Conservation (phyloP, 2,797 vertebrate genomes). For the Forpus xanthops region DNA sequence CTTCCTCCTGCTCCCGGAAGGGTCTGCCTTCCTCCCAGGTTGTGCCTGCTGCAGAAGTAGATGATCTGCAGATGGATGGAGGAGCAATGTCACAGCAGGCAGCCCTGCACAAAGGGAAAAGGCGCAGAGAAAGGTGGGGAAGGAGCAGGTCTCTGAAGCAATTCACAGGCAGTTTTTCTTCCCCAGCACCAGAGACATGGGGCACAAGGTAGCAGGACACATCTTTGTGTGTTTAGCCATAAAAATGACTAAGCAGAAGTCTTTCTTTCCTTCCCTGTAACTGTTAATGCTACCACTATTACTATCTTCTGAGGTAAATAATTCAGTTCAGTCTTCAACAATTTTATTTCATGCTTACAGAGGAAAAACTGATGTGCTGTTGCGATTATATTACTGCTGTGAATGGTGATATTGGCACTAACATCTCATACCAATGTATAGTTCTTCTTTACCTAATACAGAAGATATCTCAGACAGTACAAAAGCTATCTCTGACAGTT, state of each 20-base stretch:
- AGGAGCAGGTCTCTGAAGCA: background rate
- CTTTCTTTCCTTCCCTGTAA: background rate
- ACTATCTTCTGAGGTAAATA: background rate
- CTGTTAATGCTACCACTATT: background rate
- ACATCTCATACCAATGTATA: background rate
- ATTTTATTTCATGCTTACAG: background rate
- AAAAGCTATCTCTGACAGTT: background rate
- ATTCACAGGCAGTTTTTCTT: background rate
- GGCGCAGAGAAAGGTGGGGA: rapidly evolving
- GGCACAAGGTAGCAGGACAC: background rate
- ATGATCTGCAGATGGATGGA: background rate
- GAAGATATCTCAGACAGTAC: background rate
- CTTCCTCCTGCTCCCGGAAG: background rate
- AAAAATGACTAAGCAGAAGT: background rate
- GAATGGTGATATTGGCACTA: background rate
- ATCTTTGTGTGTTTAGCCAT: rapidly evolving
- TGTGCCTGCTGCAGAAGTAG: background rate
- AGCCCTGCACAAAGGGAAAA: rapidly evolving
- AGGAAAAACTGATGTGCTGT: background rate
- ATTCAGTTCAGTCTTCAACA: background rate
- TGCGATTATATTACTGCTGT: background rate
- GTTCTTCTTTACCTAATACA: background rate
- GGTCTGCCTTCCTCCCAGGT: background rate
- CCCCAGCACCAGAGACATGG: background rate
- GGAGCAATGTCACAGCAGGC: background rate